A percentile compares a stretch with the other conserved stretches of the same genome.
Conservation (phyloP, 35 echinoderm and acorn worm species). For the Lytechinus pictus region DNA sequence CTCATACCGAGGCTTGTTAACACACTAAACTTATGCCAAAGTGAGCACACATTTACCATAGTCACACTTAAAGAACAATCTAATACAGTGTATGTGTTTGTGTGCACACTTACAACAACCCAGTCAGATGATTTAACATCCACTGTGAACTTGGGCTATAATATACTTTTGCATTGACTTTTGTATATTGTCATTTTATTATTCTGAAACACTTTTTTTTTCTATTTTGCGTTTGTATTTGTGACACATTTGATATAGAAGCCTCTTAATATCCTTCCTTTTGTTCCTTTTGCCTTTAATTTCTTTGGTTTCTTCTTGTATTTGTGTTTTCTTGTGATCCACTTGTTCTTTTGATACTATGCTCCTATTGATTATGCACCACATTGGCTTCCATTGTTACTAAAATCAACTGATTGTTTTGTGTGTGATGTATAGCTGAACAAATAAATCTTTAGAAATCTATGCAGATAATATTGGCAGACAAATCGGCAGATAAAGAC, state of each 20-base stretch:
- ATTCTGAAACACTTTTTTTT: neutral
- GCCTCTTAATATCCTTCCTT: neutral
- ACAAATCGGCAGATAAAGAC: neutral
- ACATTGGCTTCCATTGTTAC: neutral
- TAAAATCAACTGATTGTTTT: neutral
- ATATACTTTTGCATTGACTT: neutral
- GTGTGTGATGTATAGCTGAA: neutral
- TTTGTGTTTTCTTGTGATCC: neutral
- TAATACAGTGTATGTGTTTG: too few relatives aligned
- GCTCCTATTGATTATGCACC: neutral
- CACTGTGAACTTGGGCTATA: too few relatives aligned
- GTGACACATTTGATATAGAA: neutral
- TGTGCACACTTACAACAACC: too few relatives aligned
- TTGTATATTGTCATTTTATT: neutral
- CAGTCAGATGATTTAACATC: too few relatives aligned
- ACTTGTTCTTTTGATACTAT: neutral
- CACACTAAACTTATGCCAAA: too few relatives aligned
- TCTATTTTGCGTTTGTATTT: neutral
- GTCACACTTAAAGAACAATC: too few relatives aligned
- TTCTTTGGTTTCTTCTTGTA: neutral
- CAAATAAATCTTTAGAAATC: neutral
- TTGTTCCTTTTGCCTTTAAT: neutral
- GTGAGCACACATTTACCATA: too few relatives aligned
- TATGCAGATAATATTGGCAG: neutral
- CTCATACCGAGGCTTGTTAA: too few relatives aligned